These are phyloP conservation scores for Sitodiplosis mosellana DNA, from an alignment of 1,140 invertebrate genomes.

Conservation along the genomic window DNA sequence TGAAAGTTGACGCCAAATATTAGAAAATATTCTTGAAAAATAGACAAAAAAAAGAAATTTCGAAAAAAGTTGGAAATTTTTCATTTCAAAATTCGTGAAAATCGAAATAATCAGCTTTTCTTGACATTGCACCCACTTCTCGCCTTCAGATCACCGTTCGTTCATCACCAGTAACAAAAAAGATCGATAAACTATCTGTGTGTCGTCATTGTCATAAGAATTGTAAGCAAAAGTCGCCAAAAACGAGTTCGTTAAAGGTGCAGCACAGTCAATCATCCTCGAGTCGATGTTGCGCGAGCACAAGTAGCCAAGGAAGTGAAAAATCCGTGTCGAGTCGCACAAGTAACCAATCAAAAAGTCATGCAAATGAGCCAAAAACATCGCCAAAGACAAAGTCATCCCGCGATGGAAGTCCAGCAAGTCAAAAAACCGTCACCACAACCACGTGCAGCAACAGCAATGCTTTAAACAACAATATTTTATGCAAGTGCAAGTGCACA, in stretches of 20 bases:
- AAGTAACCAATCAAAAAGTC: neutral
- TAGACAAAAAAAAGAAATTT: no score
- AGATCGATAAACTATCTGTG: constrained; percentile 41
- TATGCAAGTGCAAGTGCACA: constrained; percentile 19
- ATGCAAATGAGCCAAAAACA: neutral
- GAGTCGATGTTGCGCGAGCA: constrained; percentile 19
- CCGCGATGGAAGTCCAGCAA: no score
- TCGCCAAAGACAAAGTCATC: no score
- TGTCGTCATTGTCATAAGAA: constrained; percentile 55
- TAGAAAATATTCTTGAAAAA: no score
- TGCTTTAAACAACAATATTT: constrained; percentile 3
- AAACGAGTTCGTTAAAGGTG: constrained; percentile 22
- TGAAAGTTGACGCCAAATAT: neutral
- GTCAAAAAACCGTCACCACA: no score
- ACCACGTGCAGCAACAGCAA: no score
- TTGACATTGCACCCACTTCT: no score
- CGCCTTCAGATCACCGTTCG: constrained; percentile 41
- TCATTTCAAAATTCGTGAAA: no score
- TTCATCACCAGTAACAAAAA: constrained; percentile 36
- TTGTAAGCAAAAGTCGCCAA: constrained; percentile 26
- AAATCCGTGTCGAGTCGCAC: neutral
- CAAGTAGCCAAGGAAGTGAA: neutral
- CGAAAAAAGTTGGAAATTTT: neutral
- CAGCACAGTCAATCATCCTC: constrained; percentile 25
- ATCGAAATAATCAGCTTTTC: no score